Base-by-base conservation (phyloP, 2,797 vertebrate genomes). In the Microctenopoma stevenorrisi region DNA sequence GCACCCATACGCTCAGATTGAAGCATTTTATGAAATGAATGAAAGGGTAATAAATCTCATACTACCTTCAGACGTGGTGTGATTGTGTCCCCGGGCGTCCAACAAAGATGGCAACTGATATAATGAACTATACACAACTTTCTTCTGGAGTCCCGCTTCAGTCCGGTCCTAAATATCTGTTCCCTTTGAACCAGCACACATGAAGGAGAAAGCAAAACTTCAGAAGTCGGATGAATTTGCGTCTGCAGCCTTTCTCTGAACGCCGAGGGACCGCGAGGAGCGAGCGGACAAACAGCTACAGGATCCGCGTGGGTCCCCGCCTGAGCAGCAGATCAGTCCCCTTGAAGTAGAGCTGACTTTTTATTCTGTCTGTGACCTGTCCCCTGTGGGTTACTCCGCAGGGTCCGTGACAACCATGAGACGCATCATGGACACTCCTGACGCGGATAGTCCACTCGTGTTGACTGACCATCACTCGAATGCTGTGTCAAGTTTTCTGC, bases 361-460 rank as follows among this genome's bases (percentile, higher is more conserved):
- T 95, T 95, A 94, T 95, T 75, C 88, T 82, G 82, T 78, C 79
- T 80, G 87, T 89, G 92, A 92, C 82, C 83, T 76, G 92, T 94
- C 94, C 94, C 93, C 63, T 85, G 86, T 72, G 95, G 90, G 85
- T 92, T 88, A 90, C 79, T 89, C 89, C 79, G 78, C 74, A 58
- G 67, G 66, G 78, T 90, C 93, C 92, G 92, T 86, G 65, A 59
- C 68, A 92, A 93, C 88, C 90, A 92, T 90, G 88, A 50, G 89
- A 81, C 85, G 78, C 86, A 84, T 85, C 83, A 82, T 86, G 64
- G 42, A 64, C 75, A 70, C 72, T 78, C 66, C 71, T 55, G 81
- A 52, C 57, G 62, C 60, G 58, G 22, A 82, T 79, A 84, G 71
- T 83, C 81, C 74, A 64, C 63, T 57, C 33, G 73, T 64, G 74